Conservation (phyloP, 2,888 invertebrate species). For the Troilus luridus region DNA sequence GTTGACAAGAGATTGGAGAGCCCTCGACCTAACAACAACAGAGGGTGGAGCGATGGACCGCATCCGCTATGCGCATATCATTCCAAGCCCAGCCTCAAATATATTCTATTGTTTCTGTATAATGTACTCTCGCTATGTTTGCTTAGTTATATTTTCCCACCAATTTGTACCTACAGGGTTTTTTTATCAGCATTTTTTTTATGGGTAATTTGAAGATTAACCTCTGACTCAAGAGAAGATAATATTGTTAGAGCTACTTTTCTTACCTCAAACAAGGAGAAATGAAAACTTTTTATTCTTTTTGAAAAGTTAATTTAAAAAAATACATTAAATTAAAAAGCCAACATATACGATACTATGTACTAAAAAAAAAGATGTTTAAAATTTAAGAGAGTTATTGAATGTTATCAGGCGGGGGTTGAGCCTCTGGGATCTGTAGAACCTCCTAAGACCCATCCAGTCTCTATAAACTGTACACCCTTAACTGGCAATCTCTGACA, state of each 20-base stretch:
- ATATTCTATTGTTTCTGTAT: conserved; percentile 50
- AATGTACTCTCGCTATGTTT: conserved; percentile 25
- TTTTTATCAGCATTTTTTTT: not conserved
- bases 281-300: not conserved
- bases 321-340: no score
- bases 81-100: conserved; percentile 28
- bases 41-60: not conserved
- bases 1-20: not conserved
- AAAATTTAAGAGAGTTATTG: no score
- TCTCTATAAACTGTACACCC: no score
- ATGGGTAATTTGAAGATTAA: not conserved
- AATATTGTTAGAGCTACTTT: not conserved
- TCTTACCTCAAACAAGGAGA: conserved; percentile 20
- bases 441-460: no score
- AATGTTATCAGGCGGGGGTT: no score
- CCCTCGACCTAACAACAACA: not conserved
- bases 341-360: no score
- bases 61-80: conserved; percentile 48
- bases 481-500: no score
- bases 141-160: not conserved
- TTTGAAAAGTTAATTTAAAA: no score
- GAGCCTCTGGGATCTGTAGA: no score
- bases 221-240: not conserved
- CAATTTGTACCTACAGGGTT: not conserved
- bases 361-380: no score